These are phyloP conservation scores for Melanotaenia trifasciata DNA, from an alignment of 2,797 vertebrate genomes.

Conservation along the genomic window DNA sequence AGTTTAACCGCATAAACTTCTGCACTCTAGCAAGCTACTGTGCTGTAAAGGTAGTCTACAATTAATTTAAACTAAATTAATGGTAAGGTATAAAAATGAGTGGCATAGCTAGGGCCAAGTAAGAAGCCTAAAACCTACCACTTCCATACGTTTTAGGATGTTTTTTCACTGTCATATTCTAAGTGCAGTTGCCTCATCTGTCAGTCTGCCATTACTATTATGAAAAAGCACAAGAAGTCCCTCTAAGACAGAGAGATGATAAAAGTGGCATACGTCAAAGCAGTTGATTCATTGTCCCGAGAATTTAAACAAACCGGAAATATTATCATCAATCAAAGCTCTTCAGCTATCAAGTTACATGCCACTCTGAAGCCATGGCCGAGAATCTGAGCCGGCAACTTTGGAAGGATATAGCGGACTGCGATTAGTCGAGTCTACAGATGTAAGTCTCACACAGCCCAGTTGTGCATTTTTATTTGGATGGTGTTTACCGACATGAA, in stretches of 20 bases:
- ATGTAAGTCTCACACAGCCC: slow-evolving; percentile 29
- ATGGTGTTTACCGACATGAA: slow-evolving; percentile 24
- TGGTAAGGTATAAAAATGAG: no score
- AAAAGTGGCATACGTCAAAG: not conserved
- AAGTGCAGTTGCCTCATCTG: not conserved
- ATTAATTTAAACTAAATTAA: no score
- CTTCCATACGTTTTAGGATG: no score
- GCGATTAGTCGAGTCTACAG: slow-evolving; percentile 9
- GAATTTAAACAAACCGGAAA: not conserved
- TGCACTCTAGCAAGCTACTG: no score
- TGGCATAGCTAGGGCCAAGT: no score
- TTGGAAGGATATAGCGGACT: slow-evolving; percentile 18
- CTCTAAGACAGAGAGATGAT: not conserved
- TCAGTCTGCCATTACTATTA: not conserved
- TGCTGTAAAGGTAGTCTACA: no score
- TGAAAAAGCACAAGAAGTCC: not conserved
- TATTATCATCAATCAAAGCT: not conserved
- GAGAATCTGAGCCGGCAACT: slow-evolving; percentile 28
- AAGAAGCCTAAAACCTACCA: not conserved
- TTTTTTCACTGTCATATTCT: not conserved
- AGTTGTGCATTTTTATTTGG: slow-evolving; percentile 26
- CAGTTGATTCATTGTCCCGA: no score
- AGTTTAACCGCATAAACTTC: no score
- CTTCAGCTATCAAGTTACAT: slow-evolving; percentile 1
- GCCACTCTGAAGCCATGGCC: slow-evolving; percentile 6